Evolutionary conservation across 2,888 invertebrate genomes (phyloP).

Genomic region (Schrankia costaestrigalis): DNA sequence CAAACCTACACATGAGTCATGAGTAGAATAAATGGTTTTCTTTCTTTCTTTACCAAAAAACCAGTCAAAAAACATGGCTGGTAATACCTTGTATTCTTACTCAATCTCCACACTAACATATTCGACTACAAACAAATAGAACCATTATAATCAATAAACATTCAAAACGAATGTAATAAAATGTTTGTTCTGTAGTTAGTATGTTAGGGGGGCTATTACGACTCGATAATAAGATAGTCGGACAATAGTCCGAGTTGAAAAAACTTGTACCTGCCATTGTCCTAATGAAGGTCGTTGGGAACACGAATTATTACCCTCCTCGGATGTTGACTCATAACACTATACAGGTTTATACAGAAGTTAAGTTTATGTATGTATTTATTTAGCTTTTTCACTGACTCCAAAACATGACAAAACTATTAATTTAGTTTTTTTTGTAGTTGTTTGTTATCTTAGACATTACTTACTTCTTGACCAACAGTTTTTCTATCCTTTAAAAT

Average conservation of each 20-base stretch:
- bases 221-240: constrained; percentile 53
- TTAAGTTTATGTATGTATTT: too few relatives aligned
- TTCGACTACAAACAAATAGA: constrained; percentile 12
- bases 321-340: constrained; percentile 39
- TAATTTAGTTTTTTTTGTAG: too few relatives aligned
- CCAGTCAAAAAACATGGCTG: too few relatives aligned
- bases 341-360: too few relatives aligned
- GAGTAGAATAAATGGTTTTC: too few relatives aligned
- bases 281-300: constrained; percentile 62
- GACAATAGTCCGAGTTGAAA: constrained; percentile 49
- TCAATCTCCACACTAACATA: neutral
- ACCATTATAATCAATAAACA: constrained; percentile 29
- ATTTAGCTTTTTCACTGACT: too few relatives aligned
- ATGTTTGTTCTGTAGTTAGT: constrained; percentile 42
- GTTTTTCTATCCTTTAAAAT: too few relatives aligned
- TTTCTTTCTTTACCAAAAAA: too few relatives aligned
- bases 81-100: neutral
- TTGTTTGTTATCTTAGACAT: too few relatives aligned
- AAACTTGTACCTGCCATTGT: constrained; percentile 64
- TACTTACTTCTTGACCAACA: too few relatives aligned
- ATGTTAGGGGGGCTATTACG: constrained; percentile 49
- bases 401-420: too few relatives aligned
- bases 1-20: too few relatives aligned
- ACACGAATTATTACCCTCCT: constrained; percentile 47
- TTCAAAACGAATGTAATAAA: constrained; percentile 44